A percentile compares a stretch with the other conserved stretches of the same genome.
These are phyloP conservation scores for Ptilonorhynchus violaceus DNA, from an alignment of 2,113 vertebrate genomes.

Conservation along the genomic window DNA sequence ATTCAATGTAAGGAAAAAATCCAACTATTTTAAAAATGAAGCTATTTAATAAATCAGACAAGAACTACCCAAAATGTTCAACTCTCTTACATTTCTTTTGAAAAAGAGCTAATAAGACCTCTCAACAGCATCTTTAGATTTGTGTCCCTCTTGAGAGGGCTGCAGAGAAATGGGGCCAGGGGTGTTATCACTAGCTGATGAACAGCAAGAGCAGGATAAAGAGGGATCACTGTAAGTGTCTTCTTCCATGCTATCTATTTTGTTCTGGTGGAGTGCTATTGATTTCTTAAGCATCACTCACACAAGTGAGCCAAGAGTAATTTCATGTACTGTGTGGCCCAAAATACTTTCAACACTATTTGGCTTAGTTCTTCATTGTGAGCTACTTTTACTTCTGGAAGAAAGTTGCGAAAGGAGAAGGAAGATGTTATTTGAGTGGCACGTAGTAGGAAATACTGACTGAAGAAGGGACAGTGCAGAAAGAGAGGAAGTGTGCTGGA, in stretches of 20 bases:
- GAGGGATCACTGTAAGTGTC: not conserved
- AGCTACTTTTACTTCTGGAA: not conserved
- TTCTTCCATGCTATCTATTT: not conserved
- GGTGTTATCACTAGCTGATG: not conserved
- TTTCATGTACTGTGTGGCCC: not conserved
- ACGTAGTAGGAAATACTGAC: not conserved
- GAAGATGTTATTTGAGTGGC: not conserved
- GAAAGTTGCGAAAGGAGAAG: not conserved
- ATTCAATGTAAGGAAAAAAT: not conserved
- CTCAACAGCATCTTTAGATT: not conserved
- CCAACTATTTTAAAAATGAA: not conserved
- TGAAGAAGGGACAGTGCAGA: not conserved
- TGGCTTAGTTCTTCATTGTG: not conserved
- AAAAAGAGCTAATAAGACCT: not conserved
- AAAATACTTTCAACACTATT: not conserved
- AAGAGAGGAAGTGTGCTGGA: not conserved
- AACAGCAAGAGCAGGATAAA: not conserved
- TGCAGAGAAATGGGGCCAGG: not conserved
- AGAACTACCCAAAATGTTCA: not conserved
- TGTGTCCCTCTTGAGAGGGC: not conserved
- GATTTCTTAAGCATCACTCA: not conserved
- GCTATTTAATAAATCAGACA: not conserved
- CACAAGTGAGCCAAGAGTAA: not conserved
- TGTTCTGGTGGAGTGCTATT: not conserved
- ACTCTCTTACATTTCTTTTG: not conserved